Evolutionary conservation across 2,113 vertebrate species (phyloP).

Genomic region (Mungos mungo): DNA sequence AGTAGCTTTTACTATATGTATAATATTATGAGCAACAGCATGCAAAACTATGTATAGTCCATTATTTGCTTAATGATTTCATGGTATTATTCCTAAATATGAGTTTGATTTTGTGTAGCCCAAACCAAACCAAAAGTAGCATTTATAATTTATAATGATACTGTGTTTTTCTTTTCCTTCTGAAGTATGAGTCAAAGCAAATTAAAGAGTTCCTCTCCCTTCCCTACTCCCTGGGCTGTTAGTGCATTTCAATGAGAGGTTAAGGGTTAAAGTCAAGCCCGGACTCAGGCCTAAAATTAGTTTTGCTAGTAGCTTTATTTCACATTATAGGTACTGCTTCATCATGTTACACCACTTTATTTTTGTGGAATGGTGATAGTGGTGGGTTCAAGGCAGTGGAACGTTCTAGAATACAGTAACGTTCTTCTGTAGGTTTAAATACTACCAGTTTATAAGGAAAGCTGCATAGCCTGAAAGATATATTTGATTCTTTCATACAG

Average conservation of each 20-base stretch:
- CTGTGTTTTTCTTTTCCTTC: slow-evolving; percentile 33
- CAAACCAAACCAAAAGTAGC: not conserved
- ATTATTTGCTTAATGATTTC: slow-evolving; percentile 46
- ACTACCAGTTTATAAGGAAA: not conserved
- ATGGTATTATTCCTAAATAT: slow-evolving; percentile 1
- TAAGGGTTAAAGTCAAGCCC: not conserved
- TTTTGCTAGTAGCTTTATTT: slow-evolving; percentile 45
- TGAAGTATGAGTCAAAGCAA: slow-evolving; percentile 48
- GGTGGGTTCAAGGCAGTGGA: not conserved
- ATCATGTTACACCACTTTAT: not conserved
- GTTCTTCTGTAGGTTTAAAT: slow-evolving; percentile 31
- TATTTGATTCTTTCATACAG: slow-evolving; percentile 47
- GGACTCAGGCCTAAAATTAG: not conserved
- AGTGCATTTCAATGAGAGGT: not conserved
- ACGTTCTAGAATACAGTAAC: not conserved
- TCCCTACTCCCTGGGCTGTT: not conserved
- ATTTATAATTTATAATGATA: slow-evolving; percentile 28
- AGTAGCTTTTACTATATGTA: slow-evolving; percentile 21
- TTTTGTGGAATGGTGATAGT: slow-evolving; percentile 1
- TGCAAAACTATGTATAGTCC: not conserved
- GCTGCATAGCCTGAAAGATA: not conserved
- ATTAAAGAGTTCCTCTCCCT: not conserved
- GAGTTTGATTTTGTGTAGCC: slow-evolving; percentile 32
- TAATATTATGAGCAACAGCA: slow-evolving; percentile 62
- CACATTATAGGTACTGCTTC: not conserved